A percentile compares a stretch with the other conserved stretches of the same genome.
phyloP scores from a whole-genome alignment of 2,888 invertebrate species.

The Apamea sordens region DNA sequence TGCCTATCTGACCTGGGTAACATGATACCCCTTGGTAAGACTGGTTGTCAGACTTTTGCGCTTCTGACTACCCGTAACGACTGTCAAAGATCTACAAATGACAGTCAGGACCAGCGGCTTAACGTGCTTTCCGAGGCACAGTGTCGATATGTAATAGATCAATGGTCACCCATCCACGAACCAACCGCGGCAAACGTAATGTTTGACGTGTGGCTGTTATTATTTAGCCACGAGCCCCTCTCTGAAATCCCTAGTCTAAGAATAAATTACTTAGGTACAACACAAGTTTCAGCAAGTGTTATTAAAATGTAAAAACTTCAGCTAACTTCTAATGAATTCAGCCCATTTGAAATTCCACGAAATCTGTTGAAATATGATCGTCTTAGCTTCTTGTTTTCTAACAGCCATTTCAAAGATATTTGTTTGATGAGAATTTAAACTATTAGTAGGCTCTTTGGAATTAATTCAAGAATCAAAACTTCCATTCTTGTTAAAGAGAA shows the following conservation, averaged over 20 bases:
- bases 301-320: slow-evolving; percentile 57
- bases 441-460: slow-evolving; percentile 26
- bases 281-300: slow-evolving; percentile 31
- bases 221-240: not conserved
- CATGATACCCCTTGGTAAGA: too few species aligned
- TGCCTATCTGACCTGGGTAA: too few species aligned
- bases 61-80: too few species aligned
- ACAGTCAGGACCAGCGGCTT: too few species aligned
- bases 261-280: slow-evolving; percentile 29
- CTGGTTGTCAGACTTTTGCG: too few species aligned
- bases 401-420: slow-evolving; percentile 25
- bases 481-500: slow-evolving; percentile 1
- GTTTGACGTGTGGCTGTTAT: not conserved
- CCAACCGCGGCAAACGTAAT: too few species aligned
- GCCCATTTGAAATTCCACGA: slow-evolving; percentile 48
- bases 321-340: slow-evolving; percentile 50
- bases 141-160: too few species aligned
- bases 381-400: slow-evolving; percentile 34
- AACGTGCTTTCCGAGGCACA: too few species aligned
- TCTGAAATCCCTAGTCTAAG: slow-evolving; percentile 1
- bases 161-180: too few species aligned
- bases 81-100: too few species aligned
- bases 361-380: slow-evolving; percentile 43
- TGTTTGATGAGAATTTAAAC: slow-evolving; percentile 47
- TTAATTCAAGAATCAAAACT: slow-evolving; percentile 10